Evolutionary conservation across 2,888 invertebrate genomes (phyloP), one percentile per base, ranked within the genome.

Genomic region (Yponomeuta evonymella): DNA sequence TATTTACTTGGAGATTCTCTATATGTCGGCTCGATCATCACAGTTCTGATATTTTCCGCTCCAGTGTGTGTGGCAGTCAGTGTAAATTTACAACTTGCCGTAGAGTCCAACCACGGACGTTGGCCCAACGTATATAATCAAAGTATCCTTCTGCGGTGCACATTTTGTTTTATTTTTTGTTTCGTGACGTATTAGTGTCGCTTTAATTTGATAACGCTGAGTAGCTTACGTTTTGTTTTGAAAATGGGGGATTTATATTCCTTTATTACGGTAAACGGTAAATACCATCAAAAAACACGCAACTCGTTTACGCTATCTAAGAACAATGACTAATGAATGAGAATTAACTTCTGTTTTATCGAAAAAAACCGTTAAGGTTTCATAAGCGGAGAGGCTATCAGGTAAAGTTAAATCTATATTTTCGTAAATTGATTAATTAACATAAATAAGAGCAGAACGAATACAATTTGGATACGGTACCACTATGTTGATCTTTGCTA

Each of bases 161-260:
- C 15, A 15, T 58, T 58, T 58, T 58, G 51, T 58, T 9, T 15
- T 58, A 58, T 58, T 8, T 58, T 70, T 70, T 65, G 71, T 87
- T 81, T 87, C 89, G 87, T 88, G 88, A 81, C 79, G 79, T 83
- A 87, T 87, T 87, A 88, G 79, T 83, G 83, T 82, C 82, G 79
- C 75, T 79, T 75, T 79, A 77, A 80, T 83, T 84, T 78, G 84
- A 86, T 85, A 84, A 83, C 79, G 75, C 79, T 74, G 77, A 80
- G 78, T 29, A 70, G 68, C 48, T 72, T 51, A 15, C 58, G 62
- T 65, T 69, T 70, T 77, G 64, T 67, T 48, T 12, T n/a, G 64
- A 58, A 36, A 67, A 70, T 29, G 65, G 68, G 65, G 64, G 15
- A n/a, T 70, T 69, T 65, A 51, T 64, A 51, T 69, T 48, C 58